Percentiles rank a stretch among this genome's conserved stretches.
Evolutionary conservation across 2,113 vertebrate genomes (phyloP).

Genomic region (Delphinus delphis): DNA sequence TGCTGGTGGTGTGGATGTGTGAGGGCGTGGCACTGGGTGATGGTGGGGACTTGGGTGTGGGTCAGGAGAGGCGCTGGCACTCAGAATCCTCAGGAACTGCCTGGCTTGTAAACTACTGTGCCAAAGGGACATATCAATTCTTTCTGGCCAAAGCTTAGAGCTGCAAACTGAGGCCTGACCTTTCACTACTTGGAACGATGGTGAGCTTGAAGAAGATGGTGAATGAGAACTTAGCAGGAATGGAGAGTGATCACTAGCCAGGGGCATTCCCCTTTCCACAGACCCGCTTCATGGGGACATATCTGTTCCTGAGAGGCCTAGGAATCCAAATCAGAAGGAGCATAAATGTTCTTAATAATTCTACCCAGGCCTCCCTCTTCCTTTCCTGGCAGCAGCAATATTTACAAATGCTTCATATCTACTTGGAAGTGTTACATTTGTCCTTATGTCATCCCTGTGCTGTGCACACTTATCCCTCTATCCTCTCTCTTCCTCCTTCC

Average conservation of each 20-base stretch:
- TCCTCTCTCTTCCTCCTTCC: background rate
- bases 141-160: background rate
- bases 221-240: background rate
- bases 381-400: background rate
- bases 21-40: fast-evolving
- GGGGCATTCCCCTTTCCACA: background rate
- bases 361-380: background rate
- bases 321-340: background rate
- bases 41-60: fast-evolving
- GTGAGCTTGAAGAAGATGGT: background rate
- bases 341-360: background rate
- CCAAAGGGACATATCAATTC: background rate
- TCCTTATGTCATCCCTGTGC: background rate
- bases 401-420: background rate
- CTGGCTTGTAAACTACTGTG: background rate
- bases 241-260: too few species aligned
- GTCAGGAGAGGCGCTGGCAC: background rate
- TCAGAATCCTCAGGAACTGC: background rate
- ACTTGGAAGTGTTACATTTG: background rate
- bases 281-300: background rate
- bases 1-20: fast-evolving
- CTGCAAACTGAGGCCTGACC: background rate
- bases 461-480: background rate
- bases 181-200: background rate
- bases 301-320: background rate